Percentiles rank a stretch among this genome's conserved stretches.
Evolutionary conservation across 2,888 invertebrate species (phyloP).

Genomic region (Aphelenchoides bicaudatus): DNA sequence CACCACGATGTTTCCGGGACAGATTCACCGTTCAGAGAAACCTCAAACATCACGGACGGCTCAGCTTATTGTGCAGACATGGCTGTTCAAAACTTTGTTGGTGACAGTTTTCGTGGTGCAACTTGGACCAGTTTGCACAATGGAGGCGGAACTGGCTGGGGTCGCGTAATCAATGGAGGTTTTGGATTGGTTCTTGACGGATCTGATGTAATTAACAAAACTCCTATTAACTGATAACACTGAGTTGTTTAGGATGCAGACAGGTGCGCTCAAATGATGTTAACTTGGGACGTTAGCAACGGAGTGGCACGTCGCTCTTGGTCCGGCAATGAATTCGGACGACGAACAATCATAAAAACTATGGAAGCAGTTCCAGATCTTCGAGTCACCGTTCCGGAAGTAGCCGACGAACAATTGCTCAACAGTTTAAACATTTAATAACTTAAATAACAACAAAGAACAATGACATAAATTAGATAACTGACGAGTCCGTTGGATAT

Average conservation of each 20-base stretch:
- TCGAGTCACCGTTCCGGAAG: constrained; percentile 65
- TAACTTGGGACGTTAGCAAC: constrained; percentile 69
- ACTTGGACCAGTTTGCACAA: constrained; percentile 67
- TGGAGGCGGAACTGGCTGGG: constrained; percentile 64
- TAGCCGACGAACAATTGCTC: constrained; percentile 52
- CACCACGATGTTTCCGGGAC: constrained; percentile 70
- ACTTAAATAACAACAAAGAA: neutral
- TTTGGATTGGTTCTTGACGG: constrained; percentile 69
- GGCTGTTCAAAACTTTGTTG: constrained; percentile 66
- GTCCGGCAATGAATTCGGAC: constrained; percentile 67
- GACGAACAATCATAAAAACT: constrained; percentile 64
- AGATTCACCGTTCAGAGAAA: constrained; percentile 69
- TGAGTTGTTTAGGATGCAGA: constrained; percentile 62
- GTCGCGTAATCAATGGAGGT: constrained; percentile 70
- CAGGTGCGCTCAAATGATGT: constrained; percentile 64
- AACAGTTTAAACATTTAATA: neutral
- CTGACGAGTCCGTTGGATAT: constrained; percentile 41
- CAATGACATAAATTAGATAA: constrained; percentile 21
- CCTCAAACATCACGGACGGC: constrained; percentile 69
- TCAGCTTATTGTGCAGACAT: constrained; percentile 68
- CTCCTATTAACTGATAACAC: neutral
- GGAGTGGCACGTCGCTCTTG: constrained; percentile 67
- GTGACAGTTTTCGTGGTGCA: constrained; percentile 66
- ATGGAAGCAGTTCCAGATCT: constrained; percentile 65
- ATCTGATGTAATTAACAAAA: constrained; percentile 39